These are phyloP conservation scores for Lucilia sericata DNA, from an alignment of 1,140 invertebrate species.

Conservation along the genomic window DNA sequence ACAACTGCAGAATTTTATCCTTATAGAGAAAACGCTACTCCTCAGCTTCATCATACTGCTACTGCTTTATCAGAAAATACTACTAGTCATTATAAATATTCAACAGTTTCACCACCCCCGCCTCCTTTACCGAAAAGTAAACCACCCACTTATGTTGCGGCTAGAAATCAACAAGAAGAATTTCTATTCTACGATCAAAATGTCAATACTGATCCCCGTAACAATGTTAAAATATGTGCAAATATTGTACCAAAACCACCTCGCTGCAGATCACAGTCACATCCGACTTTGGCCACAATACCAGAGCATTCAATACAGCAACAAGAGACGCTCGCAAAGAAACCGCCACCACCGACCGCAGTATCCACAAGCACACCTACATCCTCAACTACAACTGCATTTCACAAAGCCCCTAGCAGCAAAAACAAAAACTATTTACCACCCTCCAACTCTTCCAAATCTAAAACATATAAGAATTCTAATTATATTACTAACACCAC, in stretches of 20 bases:
- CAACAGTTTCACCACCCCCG: constrained; percentile 44
- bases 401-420: background rate
- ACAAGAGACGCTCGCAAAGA: background rate
- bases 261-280: constrained; percentile 49
- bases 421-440: background rate
- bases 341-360: background rate
- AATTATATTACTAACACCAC: constrained; percentile 50
- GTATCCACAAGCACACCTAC: background rate
- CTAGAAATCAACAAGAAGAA: background rate
- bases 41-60: background rate
- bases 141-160: background rate
- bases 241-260: constrained; percentile 63
- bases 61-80: constrained; percentile 45
- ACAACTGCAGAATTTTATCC: constrained; percentile 17
- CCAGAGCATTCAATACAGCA: constrained; percentile 3
- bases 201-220: background rate
- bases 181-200: background rate
- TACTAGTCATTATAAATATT: constrained; percentile 58
- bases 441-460: background rate
- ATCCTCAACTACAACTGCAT: background rate
- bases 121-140: constrained; percentile 43
- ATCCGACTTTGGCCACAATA: constrained; percentile 46
- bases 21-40: background rate
- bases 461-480: constrained; percentile 23
- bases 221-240: constrained; percentile 14